Evolutionary conservation across 37 sponge, comb jelly and placozoan genomes (phyloP).

Genomic region (Hexactinellida sp.): DNA sequence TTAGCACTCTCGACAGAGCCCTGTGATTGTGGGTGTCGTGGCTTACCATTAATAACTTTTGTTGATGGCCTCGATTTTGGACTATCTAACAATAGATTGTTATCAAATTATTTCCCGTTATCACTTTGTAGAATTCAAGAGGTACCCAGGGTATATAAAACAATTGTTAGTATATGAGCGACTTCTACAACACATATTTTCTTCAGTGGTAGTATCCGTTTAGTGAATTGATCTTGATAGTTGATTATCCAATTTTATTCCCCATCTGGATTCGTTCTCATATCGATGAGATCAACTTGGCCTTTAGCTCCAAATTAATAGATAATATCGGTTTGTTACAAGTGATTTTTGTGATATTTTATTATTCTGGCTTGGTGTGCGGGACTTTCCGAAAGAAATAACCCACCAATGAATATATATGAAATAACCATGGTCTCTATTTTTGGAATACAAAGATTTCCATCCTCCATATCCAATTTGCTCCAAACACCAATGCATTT

Average conservation of each 20-base stretch:
- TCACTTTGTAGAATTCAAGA: neutral
- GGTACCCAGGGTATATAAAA: neutral
- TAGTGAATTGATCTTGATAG: neutral
- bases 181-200: neutral
- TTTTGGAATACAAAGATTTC: neutral
- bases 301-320: neutral
- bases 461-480: neutral
- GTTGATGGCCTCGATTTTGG: neutral
- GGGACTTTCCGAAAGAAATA: neutral
- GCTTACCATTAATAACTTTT: neutral
- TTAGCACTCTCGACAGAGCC: neutral
- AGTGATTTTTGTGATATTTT: neutral
- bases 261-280: too few species aligned
- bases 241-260: neutral
- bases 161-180: neutral
- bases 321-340: neutral
- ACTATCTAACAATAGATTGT: neutral
- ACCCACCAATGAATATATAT: neutral
- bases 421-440: slow-evolving; percentile 21
- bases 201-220: neutral
- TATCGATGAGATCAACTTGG: too few species aligned
- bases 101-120: neutral
- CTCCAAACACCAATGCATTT: neutral
- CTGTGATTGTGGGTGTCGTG: neutral
- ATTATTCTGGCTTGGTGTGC: neutral